Base-by-base conservation (phyloP, 2,113 vertebrate genomes). In the Nibea coibor region DNA sequence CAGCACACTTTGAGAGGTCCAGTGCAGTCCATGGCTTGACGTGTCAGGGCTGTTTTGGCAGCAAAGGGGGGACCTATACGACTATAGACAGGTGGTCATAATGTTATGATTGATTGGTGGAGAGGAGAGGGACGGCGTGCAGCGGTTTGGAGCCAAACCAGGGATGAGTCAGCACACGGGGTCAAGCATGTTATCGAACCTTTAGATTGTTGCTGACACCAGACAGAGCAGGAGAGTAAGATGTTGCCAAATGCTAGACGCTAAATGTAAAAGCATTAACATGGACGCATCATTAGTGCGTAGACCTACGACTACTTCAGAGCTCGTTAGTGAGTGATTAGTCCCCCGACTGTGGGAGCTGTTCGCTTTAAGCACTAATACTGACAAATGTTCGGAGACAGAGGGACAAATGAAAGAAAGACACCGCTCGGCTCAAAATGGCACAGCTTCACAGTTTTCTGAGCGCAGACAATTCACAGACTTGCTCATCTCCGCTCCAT, bases 241-340 rank as follows among this genome's bases (percentile, higher is more conserved):
- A 63, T 11, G 22, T 59, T 43, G 63, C 35, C 8, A 78, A 66
- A 17, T 54, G 24, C 35, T 15, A 42, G 20, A 63, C 58, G 11
- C 47, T 42, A 8, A 71, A 69, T 16, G 20, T 39, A 42, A 31
- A 17, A 48, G 11, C 48, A 61, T 35, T 12, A 24, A 65, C 19
- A 68, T 5, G 24, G 20, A 54, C 17, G 58, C 47, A 24, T 80
- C 28, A 66, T 87, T 72, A 78, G 45, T 66, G 28, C 43, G 20
- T 16, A 68, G 43, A 73, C 20, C 53, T 72, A 39, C 16, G 19
- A 11, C 63, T 59, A 31, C 63, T 69, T 35, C 20, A 24, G 19
- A 81, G 69, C 58, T 58, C 31, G 48, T 16, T 43, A 24, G 48
- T 51, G 45, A 67, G 58, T 70, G 59, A 88, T 80, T 82, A 80